Conservation (phyloP, 2,888 invertebrate species). For the Pandemis heparana region DNA sequence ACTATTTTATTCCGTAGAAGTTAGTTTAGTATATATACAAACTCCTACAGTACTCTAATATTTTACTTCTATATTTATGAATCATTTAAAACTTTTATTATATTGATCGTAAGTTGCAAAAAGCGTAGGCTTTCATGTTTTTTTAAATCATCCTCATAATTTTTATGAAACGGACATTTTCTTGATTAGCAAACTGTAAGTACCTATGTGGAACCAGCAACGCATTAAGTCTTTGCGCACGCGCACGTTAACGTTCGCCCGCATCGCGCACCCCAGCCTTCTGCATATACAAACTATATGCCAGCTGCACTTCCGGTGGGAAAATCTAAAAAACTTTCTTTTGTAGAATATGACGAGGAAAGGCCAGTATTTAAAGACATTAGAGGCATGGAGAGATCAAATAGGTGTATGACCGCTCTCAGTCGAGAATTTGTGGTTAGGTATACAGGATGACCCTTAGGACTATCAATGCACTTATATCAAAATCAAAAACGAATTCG, state of each 20-base stretch:
- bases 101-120: too few relatives aligned
- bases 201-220: not conserved
- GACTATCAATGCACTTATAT: too few relatives aligned
- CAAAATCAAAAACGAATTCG: too few relatives aligned
- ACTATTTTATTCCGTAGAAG: too few relatives aligned
- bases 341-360: conserved; percentile 19
- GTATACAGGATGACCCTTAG: too few relatives aligned
- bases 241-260: conserved; percentile 41
- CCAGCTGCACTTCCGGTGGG: conserved; percentile 47
- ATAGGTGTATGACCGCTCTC: not conserved
- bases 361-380: conserved; percentile 42
- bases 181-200: too few relatives aligned
- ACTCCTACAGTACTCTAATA: too few relatives aligned
- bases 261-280: conserved; percentile 41
- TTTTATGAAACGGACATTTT: too few relatives aligned
- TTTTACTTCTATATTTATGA: too few relatives aligned
- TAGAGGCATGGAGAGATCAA: not conserved
- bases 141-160: not conserved
- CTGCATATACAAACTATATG: conserved; percentile 31
- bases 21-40: too few relatives aligned
- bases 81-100: too few relatives aligned
- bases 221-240: conserved; percentile 22
- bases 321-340: conserved; percentile 43
- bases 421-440: too few relatives aligned
- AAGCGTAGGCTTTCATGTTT: not conserved